A percentile compares a stretch with the other conserved stretches of the same genome.
phyloP scores from a whole-genome alignment of 2,113 vertebrate species.

The Tychaedon coryphoeus region DNA sequence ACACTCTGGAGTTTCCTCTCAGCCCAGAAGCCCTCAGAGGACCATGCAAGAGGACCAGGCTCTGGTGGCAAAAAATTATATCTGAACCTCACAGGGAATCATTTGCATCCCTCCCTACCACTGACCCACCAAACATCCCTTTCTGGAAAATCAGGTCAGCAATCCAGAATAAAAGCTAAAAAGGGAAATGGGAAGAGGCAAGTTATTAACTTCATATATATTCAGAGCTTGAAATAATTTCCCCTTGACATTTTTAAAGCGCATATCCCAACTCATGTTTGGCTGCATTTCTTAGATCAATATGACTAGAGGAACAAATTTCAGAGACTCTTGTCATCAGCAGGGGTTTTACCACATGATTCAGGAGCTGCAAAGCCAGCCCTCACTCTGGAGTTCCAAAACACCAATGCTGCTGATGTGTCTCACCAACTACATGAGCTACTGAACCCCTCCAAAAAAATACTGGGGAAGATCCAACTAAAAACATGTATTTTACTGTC shows the following conservation, averaged over 20 bases:
- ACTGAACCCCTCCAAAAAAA: not conserved
- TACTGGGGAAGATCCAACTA: not conserved
- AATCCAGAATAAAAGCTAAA: conserved; percentile 33
- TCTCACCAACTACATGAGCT: not conserved
- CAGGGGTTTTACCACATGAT: not conserved
- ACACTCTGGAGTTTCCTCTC: not conserved
- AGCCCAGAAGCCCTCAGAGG: not conserved
- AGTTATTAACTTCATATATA: conserved; percentile 34
- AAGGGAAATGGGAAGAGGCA: conserved; percentile 29
- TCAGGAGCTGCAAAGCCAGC: not conserved
- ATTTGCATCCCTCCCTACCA: not conserved
- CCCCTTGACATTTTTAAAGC: conserved; percentile 65
- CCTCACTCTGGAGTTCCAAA: not conserved
- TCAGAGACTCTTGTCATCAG: not conserved
- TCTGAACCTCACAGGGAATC: not conserved
- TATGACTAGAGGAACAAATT: not conserved
- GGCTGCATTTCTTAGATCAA: conserved; percentile 18
- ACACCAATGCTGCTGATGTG: not conserved
- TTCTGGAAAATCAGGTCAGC: conserved; percentile 49
- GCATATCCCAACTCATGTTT: conserved; percentile 32
- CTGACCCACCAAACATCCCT: conserved; percentile 1
- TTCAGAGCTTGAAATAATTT: conserved; percentile 65
- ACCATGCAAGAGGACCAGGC: not conserved
- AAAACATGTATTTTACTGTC: not conserved
- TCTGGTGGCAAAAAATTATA: not conserved